Evolutionary conservation across 2,797 vertebrate genomes (phyloP).

Genomic region (Nasua narica): DNA sequence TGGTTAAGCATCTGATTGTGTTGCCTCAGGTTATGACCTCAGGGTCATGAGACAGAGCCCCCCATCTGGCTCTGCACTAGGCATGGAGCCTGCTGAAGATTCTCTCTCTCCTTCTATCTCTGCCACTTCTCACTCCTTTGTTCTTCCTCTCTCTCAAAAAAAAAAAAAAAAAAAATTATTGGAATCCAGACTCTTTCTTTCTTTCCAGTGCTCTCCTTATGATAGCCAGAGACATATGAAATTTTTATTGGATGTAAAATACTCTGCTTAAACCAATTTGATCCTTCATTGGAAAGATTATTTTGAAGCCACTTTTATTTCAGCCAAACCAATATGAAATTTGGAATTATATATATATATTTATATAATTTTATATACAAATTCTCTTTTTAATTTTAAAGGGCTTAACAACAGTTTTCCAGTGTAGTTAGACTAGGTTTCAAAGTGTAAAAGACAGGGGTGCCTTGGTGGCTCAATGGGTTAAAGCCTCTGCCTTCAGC

Average conservation of each 20-base stretch:
- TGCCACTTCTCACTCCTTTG: no score
- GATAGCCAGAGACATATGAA: not conserved
- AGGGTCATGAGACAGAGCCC: not conserved
- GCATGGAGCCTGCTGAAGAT: not conserved
- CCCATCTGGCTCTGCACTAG: no score
- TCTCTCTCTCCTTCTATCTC: not conserved
- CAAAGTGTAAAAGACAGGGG: not conserved
- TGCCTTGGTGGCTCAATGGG: no score
- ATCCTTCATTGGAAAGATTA: not conserved
- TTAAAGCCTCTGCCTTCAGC: no score
- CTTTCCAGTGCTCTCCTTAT: not conserved
- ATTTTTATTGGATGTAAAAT: not conserved
- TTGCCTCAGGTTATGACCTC: not conserved
- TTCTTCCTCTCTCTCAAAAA: no score
- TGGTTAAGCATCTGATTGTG: fast-evolving
- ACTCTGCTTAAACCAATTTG: not conserved
- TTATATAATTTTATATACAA: not conserved
- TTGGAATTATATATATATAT: not conserved
- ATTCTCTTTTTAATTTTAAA: not conserved
- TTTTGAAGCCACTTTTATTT: not conserved
- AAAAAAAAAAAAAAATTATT: not conserved
- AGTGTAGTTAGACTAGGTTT: not conserved
- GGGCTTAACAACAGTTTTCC: not conserved
- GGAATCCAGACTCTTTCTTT: not conserved
- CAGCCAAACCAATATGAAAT: not conserved